Percentiles rank a stretch among this genome's conserved stretches.
Evolutionary conservation across 2,113 vertebrate genomes (phyloP).

Genomic region (Promerops cafer): DNA sequence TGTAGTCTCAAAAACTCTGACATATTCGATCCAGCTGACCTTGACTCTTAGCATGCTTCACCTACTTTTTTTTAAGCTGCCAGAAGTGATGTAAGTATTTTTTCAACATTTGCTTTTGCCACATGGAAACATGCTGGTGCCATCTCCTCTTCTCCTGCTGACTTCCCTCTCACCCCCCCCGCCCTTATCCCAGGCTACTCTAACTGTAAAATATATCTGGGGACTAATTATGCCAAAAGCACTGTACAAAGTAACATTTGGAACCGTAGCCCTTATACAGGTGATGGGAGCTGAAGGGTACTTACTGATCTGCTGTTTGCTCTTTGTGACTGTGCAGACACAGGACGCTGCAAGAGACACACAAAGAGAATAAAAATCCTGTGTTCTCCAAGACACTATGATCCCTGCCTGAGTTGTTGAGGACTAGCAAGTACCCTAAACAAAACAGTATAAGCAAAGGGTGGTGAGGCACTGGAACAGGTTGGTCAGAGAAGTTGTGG

Average conservation of each 20-base stretch:
- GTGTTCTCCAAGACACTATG: background rate
- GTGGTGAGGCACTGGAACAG: background rate
- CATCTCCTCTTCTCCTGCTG: background rate
- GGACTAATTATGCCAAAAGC: background rate
- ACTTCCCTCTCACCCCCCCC: rapidly evolving
- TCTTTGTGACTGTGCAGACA: constrained; percentile 65
- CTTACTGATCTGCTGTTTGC: constrained; percentile 68
- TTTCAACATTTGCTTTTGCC: background rate
- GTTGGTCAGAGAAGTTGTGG: background rate
- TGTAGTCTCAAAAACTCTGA: background rate
- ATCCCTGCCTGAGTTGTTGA: background rate
- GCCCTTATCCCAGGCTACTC: background rate
- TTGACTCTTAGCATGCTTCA: background rate
- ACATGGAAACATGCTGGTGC: background rate
- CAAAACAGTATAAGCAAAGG: background rate
- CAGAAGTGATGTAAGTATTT: background rate
- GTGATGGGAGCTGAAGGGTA: constrained; percentile 11
- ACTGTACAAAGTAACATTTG: background rate
- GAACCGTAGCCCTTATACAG: background rate
- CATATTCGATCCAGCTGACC: background rate
- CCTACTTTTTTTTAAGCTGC: background rate
- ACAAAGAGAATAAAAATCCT: constrained; percentile 53
- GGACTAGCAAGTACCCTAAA: background rate
- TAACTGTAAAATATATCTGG: background rate
- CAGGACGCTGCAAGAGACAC: constrained; percentile 71